These are phyloP conservation scores for Notarius lentiginosus DNA, from an alignment of 2,113 vertebrate genomes.

Conservation along the genomic window DNA sequence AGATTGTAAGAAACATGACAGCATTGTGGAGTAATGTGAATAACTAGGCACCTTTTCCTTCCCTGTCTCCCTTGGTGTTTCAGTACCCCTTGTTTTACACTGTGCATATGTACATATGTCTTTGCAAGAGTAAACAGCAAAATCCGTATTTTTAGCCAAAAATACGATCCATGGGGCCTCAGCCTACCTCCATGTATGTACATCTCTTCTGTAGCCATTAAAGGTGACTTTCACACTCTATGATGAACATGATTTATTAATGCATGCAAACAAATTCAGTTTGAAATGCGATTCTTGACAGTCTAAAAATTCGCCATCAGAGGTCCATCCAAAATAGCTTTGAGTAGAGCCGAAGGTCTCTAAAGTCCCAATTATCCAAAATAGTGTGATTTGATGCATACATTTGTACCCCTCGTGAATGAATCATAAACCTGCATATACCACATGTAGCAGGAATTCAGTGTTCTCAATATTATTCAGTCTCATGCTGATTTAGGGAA, in stretches of 20 bases:
- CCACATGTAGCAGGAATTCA: background rate
- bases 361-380: conserved; percentile 25
- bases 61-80: background rate
- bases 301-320: conserved; percentile 6
- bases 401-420: conserved; percentile 3
- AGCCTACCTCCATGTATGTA: background rate
- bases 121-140: background rate
- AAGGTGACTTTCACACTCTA: background rate
- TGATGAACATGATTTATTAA: background rate
- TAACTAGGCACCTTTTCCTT: background rate
- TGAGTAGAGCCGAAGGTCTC: background rate
- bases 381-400: conserved; percentile 36
- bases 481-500: conserved; percentile 15
- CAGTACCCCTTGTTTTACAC: background rate
- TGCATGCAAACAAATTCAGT: background rate
- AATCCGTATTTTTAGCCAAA: background rate
- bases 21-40: background rate
- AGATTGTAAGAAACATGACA: background rate
- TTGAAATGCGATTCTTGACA: background rate
- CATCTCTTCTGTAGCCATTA: background rate
- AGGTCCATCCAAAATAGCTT: conserved; percentile 15
- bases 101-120: background rate
- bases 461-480: conserved; percentile 25
- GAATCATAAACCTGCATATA: conserved; percentile 4
- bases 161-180: background rate